These are phyloP conservation scores for Hycleus phaleratus DNA, from an alignment of 1,140 invertebrate genomes.

Conservation along the genomic window DNA sequence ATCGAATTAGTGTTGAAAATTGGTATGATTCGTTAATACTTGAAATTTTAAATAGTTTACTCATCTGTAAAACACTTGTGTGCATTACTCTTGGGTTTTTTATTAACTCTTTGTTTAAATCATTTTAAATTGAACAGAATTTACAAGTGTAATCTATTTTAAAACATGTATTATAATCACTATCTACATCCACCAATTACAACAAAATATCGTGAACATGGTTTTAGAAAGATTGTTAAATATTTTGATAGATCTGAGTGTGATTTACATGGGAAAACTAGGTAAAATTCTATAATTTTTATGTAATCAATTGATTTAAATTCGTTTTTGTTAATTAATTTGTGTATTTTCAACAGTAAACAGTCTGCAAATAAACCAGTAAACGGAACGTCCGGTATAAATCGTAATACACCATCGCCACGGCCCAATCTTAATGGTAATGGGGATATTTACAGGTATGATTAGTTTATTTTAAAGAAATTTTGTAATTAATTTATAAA, in stretches of 20 bases:
- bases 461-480: not conserved
- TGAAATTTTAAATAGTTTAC: too few relatives aligned
- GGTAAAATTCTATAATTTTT: not conserved
- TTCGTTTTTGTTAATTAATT: not conserved
- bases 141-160: not conserved
- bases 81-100: too few relatives aligned
- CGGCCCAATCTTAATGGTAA: slow-evolving; percentile 31
- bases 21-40: too few relatives aligned
- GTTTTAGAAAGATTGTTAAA: slow-evolving; percentile 31
- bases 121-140: too few relatives aligned
- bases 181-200: slow-evolving; percentile 40
- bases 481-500: not conserved
- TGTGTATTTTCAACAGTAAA: slow-evolving; percentile 25
- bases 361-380: slow-evolving; percentile 21
- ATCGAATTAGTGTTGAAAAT: too few relatives aligned
- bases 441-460: slow-evolving; percentile 28
- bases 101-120: too few relatives aligned
- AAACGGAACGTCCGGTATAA: slow-evolving; percentile 21
- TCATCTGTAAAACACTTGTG: too few relatives aligned
- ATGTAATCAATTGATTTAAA: not conserved
- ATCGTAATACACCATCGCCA: slow-evolving; percentile 23
- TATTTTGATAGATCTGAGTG: slow-evolving; percentile 36
- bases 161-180: slow-evolving; percentile 41
- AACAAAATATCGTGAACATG: slow-evolving; percentile 31
- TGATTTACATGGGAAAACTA: slow-evolving; percentile 23